Conservation (phyloP, 1,140 invertebrate genomes). For the Scaptomyza pallida region DNA sequence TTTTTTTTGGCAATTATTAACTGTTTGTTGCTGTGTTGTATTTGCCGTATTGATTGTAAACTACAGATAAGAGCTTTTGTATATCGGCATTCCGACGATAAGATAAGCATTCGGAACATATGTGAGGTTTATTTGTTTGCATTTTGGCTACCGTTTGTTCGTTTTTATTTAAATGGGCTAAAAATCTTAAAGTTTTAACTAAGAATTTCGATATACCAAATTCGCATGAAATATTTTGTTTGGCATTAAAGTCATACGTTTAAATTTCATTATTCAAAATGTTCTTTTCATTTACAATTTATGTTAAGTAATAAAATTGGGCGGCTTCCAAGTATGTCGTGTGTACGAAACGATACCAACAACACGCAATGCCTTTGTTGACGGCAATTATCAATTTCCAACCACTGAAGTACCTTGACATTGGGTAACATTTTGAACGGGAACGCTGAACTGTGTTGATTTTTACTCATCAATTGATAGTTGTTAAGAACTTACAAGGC, state of each 20-base stretch:
- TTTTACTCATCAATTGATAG: neutral
- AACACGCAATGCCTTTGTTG: slow-evolving; percentile 21
- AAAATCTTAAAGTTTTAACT: neutral
- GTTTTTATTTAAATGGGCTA: slow-evolving; percentile 52
- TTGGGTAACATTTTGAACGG: slow-evolving; percentile 14
- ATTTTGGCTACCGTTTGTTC: slow-evolving; percentile 31
- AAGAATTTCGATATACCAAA: neutral
- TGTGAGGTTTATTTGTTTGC: slow-evolving; percentile 46
- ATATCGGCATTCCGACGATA: slow-evolving; percentile 68
- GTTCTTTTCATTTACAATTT: slow-evolving; percentile 2
- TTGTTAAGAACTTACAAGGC: neutral
- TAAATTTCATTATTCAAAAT: too few species aligned
- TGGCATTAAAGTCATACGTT: neutral
- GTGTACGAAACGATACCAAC: slow-evolving; percentile 2
- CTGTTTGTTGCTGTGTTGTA: slow-evolving; percentile 56
- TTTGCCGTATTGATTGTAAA: slow-evolving; percentile 39
- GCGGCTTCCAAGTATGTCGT: slow-evolving; percentile 9
- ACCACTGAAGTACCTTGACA: slow-evolving; percentile 9
- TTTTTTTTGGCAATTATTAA: slow-evolving; percentile 51
- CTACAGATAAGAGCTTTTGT: slow-evolving; percentile 58
- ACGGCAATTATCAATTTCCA: slow-evolving; percentile 15
- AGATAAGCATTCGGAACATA: slow-evolving; percentile 52
- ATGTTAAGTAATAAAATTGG: slow-evolving; percentile 22
- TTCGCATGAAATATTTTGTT: neutral
- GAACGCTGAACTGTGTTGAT: neutral